Evolutionary conservation across 2,888 invertebrate genomes (phyloP).

Genomic region (Pandemis corylana): DNA sequence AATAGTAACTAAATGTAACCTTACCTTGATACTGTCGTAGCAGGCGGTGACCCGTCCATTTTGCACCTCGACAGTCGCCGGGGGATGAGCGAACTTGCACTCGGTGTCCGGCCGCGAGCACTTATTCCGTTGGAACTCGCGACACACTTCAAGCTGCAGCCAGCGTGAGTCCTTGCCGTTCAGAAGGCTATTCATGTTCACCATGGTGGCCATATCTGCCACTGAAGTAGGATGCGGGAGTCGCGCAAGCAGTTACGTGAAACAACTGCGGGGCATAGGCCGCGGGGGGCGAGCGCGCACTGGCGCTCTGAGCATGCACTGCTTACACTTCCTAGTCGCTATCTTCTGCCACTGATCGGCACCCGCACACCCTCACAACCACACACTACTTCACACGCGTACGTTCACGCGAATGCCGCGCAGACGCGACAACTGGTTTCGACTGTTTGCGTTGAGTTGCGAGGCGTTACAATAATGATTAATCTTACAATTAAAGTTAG

Average conservation of each 20-base stretch:
- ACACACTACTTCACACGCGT: slow-evolving; percentile 73
- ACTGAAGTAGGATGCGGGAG: slow-evolving; percentile 65
- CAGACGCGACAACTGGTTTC: slow-evolving; percentile 44
- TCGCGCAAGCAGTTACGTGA: slow-evolving; percentile 77
- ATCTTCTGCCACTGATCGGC: slow-evolving; percentile 57
- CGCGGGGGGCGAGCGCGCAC: slow-evolving; percentile 74
- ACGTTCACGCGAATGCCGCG: slow-evolving; percentile 57
- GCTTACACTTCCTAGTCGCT: slow-evolving; percentile 60
- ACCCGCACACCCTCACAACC: slow-evolving; percentile 68
- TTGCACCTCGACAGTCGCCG: slow-evolving; percentile 99
- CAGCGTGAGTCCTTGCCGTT: slow-evolving; percentile 99
- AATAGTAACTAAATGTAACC: slow-evolving; percentile 51
- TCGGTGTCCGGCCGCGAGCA: slow-evolving; percentile 99
- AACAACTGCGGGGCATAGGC: slow-evolving; percentile 82
- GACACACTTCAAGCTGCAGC: slow-evolving; percentile 99
- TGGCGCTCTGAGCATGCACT: slow-evolving; percentile 77
- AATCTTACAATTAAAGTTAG: slow-evolving; percentile 80
- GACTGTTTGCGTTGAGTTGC: slow-evolving; percentile 38
- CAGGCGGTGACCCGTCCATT: slow-evolving; percentile 99
- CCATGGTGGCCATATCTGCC: slow-evolving; percentile 92
- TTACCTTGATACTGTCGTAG: slow-evolving; percentile 99
- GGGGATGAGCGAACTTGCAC: slow-evolving; percentile 99
- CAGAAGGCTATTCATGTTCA: slow-evolving; percentile 98
- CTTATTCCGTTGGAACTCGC: slow-evolving; percentile 99
- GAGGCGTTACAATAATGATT: slow-evolving; percentile 70